A percentile compares a stretch with the other conserved stretches of the same genome.
phyloP scores from a whole-genome alignment of 2,888 invertebrate genomes.

The Monoplex corrugatus region DNA sequence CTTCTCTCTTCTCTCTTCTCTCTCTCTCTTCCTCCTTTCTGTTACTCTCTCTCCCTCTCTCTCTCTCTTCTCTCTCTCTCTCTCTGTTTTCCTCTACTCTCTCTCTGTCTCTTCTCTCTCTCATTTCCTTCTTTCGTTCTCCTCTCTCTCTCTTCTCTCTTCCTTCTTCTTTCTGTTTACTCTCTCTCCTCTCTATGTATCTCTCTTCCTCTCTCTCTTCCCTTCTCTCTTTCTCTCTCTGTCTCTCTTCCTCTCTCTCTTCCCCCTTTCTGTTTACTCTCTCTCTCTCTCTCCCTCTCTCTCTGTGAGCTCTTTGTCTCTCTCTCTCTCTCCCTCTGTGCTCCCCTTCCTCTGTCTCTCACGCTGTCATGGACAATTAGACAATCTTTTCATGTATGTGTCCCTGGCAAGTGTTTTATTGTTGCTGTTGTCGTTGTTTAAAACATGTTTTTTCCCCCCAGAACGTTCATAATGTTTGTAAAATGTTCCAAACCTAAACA shows the following conservation, averaged over 20 bases:
- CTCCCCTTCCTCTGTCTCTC: background rate
- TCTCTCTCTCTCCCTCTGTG: background rate
- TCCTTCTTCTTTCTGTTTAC: slow-evolving; percentile 11
- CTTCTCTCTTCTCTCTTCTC: too few species aligned
- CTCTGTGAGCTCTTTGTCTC: background rate
- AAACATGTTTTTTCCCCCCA: too few species aligned
- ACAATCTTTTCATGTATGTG: too few species aligned
- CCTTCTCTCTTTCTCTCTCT: slow-evolving; percentile 1
- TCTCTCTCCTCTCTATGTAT: background rate
- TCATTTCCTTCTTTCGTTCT: slow-evolving; percentile 3
- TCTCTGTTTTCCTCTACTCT: slow-evolving; percentile 12
- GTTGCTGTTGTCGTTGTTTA: too few species aligned
- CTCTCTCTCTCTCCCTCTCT: background rate
- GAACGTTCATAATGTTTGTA: too few species aligned
- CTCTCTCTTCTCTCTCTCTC: background rate
- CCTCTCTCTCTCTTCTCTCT: slow-evolving; percentile 37
- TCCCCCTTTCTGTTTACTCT: background rate
- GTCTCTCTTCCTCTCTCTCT: background rate
- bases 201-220: background rate
- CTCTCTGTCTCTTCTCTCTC: slow-evolving; percentile 26
- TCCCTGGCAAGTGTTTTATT: too few species aligned
- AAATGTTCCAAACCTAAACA: too few species aligned
- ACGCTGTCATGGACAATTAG: too few species aligned
- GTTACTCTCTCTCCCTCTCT: background rate
- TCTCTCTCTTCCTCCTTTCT: background rate